Conservation (phyloP, 30 jellyfish, hydroid and myxozoan genomes). For the Calvadosia cruxmelitensis region DNA sequence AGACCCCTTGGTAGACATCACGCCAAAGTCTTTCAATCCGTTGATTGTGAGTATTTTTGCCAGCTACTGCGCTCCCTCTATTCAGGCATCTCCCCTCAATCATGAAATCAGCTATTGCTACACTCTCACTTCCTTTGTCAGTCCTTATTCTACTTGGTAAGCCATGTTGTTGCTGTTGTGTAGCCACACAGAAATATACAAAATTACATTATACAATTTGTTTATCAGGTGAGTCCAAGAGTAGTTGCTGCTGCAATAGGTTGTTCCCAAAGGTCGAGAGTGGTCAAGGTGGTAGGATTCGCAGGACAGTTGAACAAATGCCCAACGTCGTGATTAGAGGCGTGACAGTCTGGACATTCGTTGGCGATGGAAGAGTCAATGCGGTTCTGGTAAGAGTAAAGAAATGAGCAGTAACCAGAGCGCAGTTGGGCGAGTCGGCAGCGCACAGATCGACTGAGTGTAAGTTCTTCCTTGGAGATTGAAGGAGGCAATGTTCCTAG, state of each 20-base stretch:
- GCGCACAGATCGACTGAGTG: neutral
- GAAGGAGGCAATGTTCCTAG: too few relatives aligned
- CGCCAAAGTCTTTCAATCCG: constrained; percentile 34
- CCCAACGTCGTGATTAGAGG: neutral
- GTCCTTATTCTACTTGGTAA: constrained; percentile 19
- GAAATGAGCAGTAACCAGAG: neutral
- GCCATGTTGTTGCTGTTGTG: too few relatives aligned
- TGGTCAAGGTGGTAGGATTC: neutral
- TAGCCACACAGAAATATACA: too few relatives aligned
- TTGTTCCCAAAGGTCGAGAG: neutral
- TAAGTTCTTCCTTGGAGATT: neutral
- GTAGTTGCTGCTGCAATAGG: too few relatives aligned
- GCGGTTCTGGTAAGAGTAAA: neutral
- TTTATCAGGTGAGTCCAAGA: too few relatives aligned
- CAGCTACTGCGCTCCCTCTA: constrained; percentile 12
- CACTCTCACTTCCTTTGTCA: constrained; percentile 20
- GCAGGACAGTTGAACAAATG: neutral
- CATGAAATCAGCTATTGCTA: constrained; percentile 5
- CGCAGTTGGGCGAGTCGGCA: neutral
- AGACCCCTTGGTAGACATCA: constrained; percentile 19
- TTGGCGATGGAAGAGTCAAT: neutral
- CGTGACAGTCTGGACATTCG: neutral
- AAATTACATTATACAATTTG: too few relatives aligned
- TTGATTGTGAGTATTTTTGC: constrained; percentile 21
- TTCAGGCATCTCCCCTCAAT: constrained; percentile 2